phyloP scores from a whole-genome alignment of 1,140 invertebrate genomes.

The Planococcus citri region DNA sequence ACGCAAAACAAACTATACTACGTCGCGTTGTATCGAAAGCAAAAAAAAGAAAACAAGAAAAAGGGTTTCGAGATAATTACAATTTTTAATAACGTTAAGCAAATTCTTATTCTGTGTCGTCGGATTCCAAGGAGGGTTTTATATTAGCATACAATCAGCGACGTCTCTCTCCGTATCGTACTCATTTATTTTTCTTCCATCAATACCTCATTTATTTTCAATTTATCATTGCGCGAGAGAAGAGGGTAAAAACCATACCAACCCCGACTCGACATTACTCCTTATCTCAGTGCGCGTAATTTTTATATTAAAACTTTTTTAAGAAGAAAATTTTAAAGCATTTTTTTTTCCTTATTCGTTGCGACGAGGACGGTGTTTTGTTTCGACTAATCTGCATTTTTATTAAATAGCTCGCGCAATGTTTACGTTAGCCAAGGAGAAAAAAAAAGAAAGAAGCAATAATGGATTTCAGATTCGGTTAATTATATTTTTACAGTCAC shows the following conservation, averaged over 20 bases:
- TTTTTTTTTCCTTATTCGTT: not conserved
- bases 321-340: slow-evolving; percentile 3
- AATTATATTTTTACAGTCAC: slow-evolving; percentile 10
- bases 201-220: slow-evolving; percentile 20
- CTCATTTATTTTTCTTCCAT: slow-evolving; percentile 17
- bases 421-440: not conserved
- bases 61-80: slow-evolving; percentile 14
- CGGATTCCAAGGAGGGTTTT: slow-evolving; percentile 6
- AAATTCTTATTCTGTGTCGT: not conserved
- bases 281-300: slow-evolving; percentile 11
- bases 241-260: not conserved
- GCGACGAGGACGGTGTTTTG: not conserved
- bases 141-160: slow-evolving; percentile 18
- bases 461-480: slow-evolving; percentile 11
- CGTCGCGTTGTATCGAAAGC: no score
- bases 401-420: not conserved
- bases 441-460: not conserved
- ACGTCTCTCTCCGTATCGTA: not conserved
- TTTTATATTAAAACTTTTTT: slow-evolving; percentile 19
- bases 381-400: slow-evolving; percentile 10
- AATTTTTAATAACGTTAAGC: slow-evolving; percentile 15
- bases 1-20: no score
- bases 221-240: slow-evolving; percentile 6
- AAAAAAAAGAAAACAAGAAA: no score
- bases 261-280: no score